Base-by-base conservation (phyloP, 37 sponge, comb jelly and placozoan species). In the Hexactinellida sp. region DNA sequence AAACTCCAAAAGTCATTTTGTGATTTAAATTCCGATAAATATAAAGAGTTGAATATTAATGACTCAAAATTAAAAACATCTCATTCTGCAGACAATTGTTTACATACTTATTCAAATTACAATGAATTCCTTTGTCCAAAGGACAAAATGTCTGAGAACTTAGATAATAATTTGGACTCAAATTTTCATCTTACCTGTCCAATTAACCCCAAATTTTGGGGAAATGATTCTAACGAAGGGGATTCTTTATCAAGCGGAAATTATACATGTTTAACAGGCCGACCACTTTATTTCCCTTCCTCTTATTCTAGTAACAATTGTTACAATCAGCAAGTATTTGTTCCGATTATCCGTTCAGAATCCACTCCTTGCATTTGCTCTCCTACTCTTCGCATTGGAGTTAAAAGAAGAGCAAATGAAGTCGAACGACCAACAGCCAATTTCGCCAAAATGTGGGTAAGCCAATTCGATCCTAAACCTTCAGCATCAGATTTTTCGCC, bases 81-180 rank as follows among this genome's bases (percentile, higher is more conserved):
- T 28, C 76, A 63, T 63, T 63, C 76, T 63, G 76, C 76, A 63
- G 76, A 63, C 34, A 63, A 63, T 32, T 21, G 13, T 63, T 63
- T 63, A 23, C 76, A 63, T 63, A 25, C 28, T 7, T 63, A 63
- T 28, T 63, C 76, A 21, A n/a, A 63, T 63, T 63, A 21, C 76
- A 63, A 23, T 63, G 28, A 63, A 32, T 63, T 63, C 16, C 9
- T 47, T 47, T 47, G 52, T 47, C 13, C 9, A 47, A 9, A 47
- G 13, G 16, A 47, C 9, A 47, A 47, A 47, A n/a, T n/a, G n/a
- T n/a, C n/a, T n/a, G 13, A 47, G 52, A 47, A 47, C 52, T 19
- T 9, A 47, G 9, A 47, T 47, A 47, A 19, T 9, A 47, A 47
- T 19, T 19, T 47, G 16, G 16, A 47, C 13, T 16, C 9, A 47